Conservation (phyloP, 2,797 vertebrate species). For the Channa striata region DNA sequence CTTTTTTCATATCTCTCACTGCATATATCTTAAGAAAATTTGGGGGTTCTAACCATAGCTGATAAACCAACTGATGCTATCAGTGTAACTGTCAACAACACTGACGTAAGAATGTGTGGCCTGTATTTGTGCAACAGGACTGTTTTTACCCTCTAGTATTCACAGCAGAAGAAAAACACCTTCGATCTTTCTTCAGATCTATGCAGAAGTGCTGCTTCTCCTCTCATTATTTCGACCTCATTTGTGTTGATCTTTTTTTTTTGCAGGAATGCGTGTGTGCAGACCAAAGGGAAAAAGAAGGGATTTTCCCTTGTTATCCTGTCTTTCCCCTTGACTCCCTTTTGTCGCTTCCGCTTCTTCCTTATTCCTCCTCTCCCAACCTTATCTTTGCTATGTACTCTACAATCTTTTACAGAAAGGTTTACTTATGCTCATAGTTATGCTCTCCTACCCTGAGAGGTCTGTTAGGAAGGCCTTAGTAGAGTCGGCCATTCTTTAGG, state of each 20-base stretch:
- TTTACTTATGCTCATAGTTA: background rate
- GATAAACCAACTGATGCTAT: constrained; percentile 55
- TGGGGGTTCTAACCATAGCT: constrained; percentile 41
- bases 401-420: constrained; percentile 69
- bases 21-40: constrained; percentile 22
- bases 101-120: constrained; percentile 41
- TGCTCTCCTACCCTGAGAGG: constrained; percentile 31
- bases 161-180: constrained; percentile 17
- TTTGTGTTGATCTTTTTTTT: constrained; percentile 62
- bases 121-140: constrained; percentile 45
- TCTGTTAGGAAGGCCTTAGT: constrained; percentile 46
- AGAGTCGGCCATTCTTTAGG: constrained; percentile 3
- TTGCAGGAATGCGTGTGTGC: constrained; percentile 70
- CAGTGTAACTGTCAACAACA: constrained; percentile 51
- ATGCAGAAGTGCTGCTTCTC: constrained; percentile 26
- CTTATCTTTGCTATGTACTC: constrained; percentile 69
- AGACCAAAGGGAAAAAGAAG: constrained; percentile 74
- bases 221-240: constrained; percentile 47
- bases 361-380: constrained; percentile 53
- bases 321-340: constrained; percentile 72
- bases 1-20: constrained; percentile 35
- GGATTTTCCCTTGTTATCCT: constrained; percentile 86
- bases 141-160: constrained; percentile 17
- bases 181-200: constrained; percentile 42
- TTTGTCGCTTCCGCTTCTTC: constrained; percentile 66